Evolutionary conservation across 2,888 invertebrate genomes (phyloP).

Genomic region (Coremacera marginata): DNA sequence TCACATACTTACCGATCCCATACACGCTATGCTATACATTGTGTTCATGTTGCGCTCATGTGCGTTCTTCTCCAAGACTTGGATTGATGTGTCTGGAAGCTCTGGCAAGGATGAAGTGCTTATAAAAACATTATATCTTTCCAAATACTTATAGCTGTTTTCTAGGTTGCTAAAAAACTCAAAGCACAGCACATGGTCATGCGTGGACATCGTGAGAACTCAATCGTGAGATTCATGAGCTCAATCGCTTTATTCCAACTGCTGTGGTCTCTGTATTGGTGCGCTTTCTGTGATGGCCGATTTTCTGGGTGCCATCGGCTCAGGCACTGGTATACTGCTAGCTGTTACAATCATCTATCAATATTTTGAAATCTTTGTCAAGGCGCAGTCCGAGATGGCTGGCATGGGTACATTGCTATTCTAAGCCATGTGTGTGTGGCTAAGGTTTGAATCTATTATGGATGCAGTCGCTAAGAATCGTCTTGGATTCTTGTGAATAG

Average conservation of each 20-base stretch:
- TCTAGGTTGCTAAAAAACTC: constrained; percentile 96
- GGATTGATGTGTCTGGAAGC: constrained; percentile 99
- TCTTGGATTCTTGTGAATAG: constrained; percentile 5
- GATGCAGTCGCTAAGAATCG: not conserved
- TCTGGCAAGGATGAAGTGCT: constrained; percentile 95
- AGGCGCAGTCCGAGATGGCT: constrained; percentile 99
- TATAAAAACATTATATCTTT: not conserved
- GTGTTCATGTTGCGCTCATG: constrained; percentile 99
- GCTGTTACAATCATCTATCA: constrained; percentile 99
- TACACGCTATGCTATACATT: constrained; percentile 96
- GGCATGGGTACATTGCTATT: constrained; percentile 98
- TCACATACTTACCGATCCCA: constrained; percentile 95
- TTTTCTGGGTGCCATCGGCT: constrained; percentile 98
- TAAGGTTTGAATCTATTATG: not conserved
- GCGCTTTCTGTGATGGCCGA: constrained; percentile 98
- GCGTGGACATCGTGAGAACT: constrained; percentile 98
- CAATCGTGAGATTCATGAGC: constrained; percentile 99
- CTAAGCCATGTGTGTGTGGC: constrained; percentile 72
- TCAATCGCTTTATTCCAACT: constrained; percentile 99
- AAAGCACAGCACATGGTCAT: constrained; percentile 99
- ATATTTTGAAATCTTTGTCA: constrained; percentile 99
- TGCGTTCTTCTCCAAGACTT: constrained; percentile 99
- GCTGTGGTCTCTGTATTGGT: constrained; percentile 99
- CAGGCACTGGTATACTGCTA: constrained; percentile 97
- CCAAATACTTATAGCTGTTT: not conserved